Evolutionary conservation across 2,113 vertebrate genomes (phyloP), one percentile per base, ranked within the genome.

Genomic region (Nansenia antarctica): DNA sequence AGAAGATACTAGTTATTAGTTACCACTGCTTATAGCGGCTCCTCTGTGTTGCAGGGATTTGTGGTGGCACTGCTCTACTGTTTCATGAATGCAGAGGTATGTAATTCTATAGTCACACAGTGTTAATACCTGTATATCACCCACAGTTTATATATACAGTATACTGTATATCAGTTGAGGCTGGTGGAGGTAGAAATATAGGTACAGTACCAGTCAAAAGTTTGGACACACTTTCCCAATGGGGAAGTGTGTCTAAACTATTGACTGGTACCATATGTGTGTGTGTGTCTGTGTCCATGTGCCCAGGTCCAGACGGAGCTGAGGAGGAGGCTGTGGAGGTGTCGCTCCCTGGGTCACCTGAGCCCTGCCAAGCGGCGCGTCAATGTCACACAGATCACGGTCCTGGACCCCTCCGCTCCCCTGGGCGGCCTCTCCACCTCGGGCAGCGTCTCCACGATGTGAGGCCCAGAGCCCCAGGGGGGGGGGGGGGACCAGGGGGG

Each of bases 61-160:
- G 94, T 95, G 34, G 96, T 99, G 71, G 96, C 96, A 1, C 65
- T 98, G n/a, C 94, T 98, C 62, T 99, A 99, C 88, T 99, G 97
- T 81, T 98, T 99, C 90, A 94, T 98, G 85, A 98, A 99, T 1
- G 93, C 94, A 63, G 97, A 98, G 94, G 97, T 99, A 83, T 89
- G 95, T 89, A 12, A 31, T 49, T 32, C 14, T 57, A 26, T 20
- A n/a, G 5, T 27, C 4, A 35, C n/a, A 3, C n/a, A n/a, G n/a
- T n/a, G n/a, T n/a, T n/a, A n/a, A n/a, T n/a, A n/a, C n/a, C n/a
- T n/a, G n/a, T n/a, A n/a, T n/a, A n/a, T n/a, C n/a, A n/a, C n/a
- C n/a, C n/a, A n/a, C n/a, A n/a, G n/a, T n/a, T n/a, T n/a, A n/a
- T n/a, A n/a, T n/a, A n/a, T n/a, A n/a, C n/a, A 57, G 49, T 42